These are phyloP conservation scores for Gopherus evgoodei DNA, from an alignment of 2,113 vertebrate genomes.

Conservation along the genomic window DNA sequence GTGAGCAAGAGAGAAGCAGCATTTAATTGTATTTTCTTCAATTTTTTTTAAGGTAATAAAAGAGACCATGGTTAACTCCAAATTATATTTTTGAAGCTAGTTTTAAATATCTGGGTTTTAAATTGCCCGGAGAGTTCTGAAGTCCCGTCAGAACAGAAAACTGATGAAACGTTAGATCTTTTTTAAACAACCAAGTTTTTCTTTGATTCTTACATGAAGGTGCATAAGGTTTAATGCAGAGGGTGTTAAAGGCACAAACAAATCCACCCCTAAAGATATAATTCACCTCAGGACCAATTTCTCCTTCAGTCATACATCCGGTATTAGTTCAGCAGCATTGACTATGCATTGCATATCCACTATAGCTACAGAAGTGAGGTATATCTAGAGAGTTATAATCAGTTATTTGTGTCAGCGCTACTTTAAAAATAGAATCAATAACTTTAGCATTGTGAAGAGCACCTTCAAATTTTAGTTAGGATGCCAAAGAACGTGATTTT, in stretches of 20 bases:
- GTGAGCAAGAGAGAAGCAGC: neutral
- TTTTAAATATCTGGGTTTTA: slow-evolving; percentile 7
- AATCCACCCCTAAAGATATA: slow-evolving; percentile 40
- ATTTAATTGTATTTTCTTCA: neutral
- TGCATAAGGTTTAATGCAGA: neutral
- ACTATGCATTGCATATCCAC: slow-evolving; percentile 9
- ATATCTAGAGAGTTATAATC: slow-evolving; percentile 15
- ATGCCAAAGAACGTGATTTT: slow-evolving; percentile 26
- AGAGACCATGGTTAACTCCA: neutral
- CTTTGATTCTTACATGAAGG: slow-evolving; percentile 7
- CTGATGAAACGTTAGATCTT: slow-evolving; percentile 19
- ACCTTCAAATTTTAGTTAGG: slow-evolving; percentile 54
- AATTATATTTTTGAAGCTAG: slow-evolving; percentile 17
- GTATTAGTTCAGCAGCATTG: slow-evolving; percentile 20
- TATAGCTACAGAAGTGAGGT: slow-evolving; percentile 20
- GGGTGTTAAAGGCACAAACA: slow-evolving; percentile 29
- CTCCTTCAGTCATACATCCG: slow-evolving; percentile 30
- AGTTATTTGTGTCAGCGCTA: slow-evolving; percentile 31
- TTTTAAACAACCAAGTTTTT: neutral
- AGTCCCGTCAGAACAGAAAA: slow-evolving; percentile 16
- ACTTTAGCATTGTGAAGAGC: slow-evolving; percentile 24
- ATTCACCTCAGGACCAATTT: slow-evolving; percentile 40
- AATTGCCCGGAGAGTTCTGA: slow-evolving; percentile 27
- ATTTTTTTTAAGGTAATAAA: neutral
- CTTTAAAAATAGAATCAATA: slow-evolving; percentile 55